phyloP scores from a whole-genome alignment of 2,113 vertebrate genomes.

The Kryptolebias marmoratus region DNA sequence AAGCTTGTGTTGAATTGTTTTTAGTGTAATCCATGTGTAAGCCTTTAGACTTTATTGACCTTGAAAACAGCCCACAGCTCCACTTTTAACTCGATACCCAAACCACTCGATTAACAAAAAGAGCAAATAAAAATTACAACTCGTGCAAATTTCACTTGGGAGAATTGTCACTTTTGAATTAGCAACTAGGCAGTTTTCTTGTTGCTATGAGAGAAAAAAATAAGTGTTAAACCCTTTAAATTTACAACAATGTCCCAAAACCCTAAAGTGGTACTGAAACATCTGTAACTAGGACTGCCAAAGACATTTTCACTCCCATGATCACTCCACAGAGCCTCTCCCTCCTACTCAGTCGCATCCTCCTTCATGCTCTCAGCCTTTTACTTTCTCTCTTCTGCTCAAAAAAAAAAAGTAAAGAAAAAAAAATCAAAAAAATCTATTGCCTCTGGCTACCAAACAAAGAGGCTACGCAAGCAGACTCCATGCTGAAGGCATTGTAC shows the following conservation, averaged over 20 bases:
- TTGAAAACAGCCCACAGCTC: not conserved
- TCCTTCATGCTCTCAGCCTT: slow-evolving; percentile 3
- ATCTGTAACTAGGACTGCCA: slow-evolving; percentile 33
- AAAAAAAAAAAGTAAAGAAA: not conserved
- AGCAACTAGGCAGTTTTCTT: not conserved
- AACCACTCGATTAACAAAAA: not conserved
- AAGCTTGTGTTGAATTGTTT: slow-evolving; percentile 11
- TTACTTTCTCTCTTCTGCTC: slow-evolving; percentile 40
- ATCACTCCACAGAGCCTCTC: slow-evolving; percentile 40
- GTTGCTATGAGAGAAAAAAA: not conserved
- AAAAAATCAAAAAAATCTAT: slow-evolving; percentile 15
- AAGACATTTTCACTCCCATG: slow-evolving; percentile 39
- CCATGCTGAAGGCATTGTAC: slow-evolving; percentile 55
- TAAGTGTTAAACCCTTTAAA: slow-evolving; percentile 32
- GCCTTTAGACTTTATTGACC: not conserved
- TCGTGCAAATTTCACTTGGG: not conserved
- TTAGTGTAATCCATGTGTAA: slow-evolving; percentile 5
- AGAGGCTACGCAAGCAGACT: slow-evolving; percentile 63
- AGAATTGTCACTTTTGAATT: not conserved
- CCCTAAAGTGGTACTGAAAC: slow-evolving; percentile 19
- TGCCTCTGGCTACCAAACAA: slow-evolving; percentile 61
- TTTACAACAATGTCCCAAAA: slow-evolving; percentile 23
- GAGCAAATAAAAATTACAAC: slow-evolving; percentile 4
- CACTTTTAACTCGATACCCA: not conserved
- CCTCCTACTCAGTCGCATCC: slow-evolving; percentile 50